A percentile compares a stretch with the other conserved stretches of the same genome.
phyloP scores from a whole-genome alignment of 1,140 invertebrate genomes.

The Habropoda laboriosa region DNA sequence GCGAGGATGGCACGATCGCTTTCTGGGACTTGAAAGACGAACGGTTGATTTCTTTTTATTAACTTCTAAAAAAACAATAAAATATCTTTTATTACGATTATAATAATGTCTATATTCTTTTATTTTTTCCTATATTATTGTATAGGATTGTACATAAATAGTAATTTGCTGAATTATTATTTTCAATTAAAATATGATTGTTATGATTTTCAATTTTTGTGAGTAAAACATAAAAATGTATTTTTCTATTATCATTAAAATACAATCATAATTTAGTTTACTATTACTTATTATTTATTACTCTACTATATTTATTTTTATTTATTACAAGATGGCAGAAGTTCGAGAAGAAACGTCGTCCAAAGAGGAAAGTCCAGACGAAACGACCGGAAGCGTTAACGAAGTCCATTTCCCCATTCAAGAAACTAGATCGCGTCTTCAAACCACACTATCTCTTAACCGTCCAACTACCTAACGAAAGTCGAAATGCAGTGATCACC shows the following conservation, averaged over 20 bases:
- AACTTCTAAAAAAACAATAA: not conserved
- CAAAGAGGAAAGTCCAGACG: conserved; percentile 22
- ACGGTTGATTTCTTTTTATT: not conserved
- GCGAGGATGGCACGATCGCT: conserved; percentile 85
- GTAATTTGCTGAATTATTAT: too few relatives aligned
- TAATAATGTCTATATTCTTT: too few relatives aligned
- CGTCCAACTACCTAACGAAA: conserved; percentile 61
- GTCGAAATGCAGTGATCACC: conserved; percentile 63
- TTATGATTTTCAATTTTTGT: too few relatives aligned
- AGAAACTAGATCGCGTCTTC: conserved; percentile 83
- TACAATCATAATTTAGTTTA: too few relatives aligned
- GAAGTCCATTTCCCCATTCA: conserved; percentile 83
- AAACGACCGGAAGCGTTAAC: conserved; percentile 82
- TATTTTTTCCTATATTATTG: not conserved
- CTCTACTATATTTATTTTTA: not conserved
- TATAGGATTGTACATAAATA: too few relatives aligned
- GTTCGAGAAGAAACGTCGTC: conserved; percentile 65
- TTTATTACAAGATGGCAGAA: conserved; percentile 20
- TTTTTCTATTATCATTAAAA: too few relatives aligned
- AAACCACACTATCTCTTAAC: conserved; percentile 83
- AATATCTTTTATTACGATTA: not conserved
- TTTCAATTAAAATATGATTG: too few relatives aligned
- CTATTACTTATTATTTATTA: not conserved
- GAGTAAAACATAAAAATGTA: too few relatives aligned
- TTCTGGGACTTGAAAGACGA: conserved; percentile 86